Evolutionary conservation across 2,797 vertebrate species (phyloP), one percentile per base, ranked within the genome.

Genomic region (Cuculus canorus): DNA sequence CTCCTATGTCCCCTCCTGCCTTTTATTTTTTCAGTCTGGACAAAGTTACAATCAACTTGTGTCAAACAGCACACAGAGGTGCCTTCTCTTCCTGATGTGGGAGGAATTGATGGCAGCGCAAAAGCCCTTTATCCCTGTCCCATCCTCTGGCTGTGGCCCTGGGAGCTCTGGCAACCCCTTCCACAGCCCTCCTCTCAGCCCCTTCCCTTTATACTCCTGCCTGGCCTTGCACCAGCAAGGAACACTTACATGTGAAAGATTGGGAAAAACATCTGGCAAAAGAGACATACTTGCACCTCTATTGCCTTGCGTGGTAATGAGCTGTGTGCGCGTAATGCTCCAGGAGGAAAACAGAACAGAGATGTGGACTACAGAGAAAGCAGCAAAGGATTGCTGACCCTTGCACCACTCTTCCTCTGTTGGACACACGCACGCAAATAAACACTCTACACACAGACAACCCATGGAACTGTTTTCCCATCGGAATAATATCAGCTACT

Each of bases 301-400:
- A 0, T 48, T 68, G 18, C 37, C 52, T 43, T 3, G 3, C 13
- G 19, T 2, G 3, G 27, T 41, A 16, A 4, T 33, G n/a, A n/a
- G 4, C 37, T 69, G 33, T 0, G 0, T 0, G 0, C 1, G 5
- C 65, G 79, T 45, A 41, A 50, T 73, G 52, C 45, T 86, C 15
- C 8, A 54, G 54, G 72, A 82, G 30, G 22, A 80, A 75, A 32
- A 43, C 32, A 68, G 61, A 81, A 41, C 73, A 90, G 88, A 91
- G 57, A 35, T 70, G 47, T 70, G 68, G 60, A 43, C 54, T 24
- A 7, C 21, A 66, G 60, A 82, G 47, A 8, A 80, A 37, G 66
- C 64, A 60, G 81, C 88, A 76, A 56, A 86, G 71, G 78, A 11
- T 9, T 72, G 80, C 79, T 90, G 88, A 71, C 86, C 75, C 66